Evolutionary conservation across 2,797 vertebrate species (phyloP).

Genomic region (Amazona finschi): DNA sequence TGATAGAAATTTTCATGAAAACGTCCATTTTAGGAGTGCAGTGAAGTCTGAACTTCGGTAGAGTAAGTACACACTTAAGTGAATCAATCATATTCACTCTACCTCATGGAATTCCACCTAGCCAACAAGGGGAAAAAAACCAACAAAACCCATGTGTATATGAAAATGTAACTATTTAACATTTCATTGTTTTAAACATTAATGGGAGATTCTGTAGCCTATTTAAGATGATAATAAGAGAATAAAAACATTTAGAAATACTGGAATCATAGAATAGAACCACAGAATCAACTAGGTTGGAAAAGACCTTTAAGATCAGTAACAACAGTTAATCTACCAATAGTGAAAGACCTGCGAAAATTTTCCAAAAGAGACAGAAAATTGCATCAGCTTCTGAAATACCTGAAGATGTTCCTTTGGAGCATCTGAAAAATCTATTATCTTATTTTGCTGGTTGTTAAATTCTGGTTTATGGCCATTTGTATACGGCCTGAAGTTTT

Average conservation of each 20-base stretch:
- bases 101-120: neutral
- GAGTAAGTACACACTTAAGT: neutral
- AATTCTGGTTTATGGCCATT: conserved; percentile 68
- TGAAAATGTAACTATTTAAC: neutral
- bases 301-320: neutral
- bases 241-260: neutral
- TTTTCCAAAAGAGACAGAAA: neutral
- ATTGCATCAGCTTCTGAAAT: neutral
- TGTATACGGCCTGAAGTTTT: conserved; percentile 75
- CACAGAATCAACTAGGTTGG: neutral
- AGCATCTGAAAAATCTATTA: conserved; percentile 64
- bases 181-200: neutral
- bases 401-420: conserved; percentile 83
- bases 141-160: neutral
- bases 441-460: conserved; percentile 60
- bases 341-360: neutral
- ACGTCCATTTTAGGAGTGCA: neutral
- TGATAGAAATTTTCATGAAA: neutral
- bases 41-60: neutral
- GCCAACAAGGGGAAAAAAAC: neutral
- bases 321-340: neutral
- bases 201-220: no score
- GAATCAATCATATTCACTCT: neutral
- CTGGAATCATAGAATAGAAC: neutral
- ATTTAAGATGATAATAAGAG: neutral